phyloP scores from a whole-genome alignment of 2,888 invertebrate genomes.

The Hybos culiciformis region DNA sequence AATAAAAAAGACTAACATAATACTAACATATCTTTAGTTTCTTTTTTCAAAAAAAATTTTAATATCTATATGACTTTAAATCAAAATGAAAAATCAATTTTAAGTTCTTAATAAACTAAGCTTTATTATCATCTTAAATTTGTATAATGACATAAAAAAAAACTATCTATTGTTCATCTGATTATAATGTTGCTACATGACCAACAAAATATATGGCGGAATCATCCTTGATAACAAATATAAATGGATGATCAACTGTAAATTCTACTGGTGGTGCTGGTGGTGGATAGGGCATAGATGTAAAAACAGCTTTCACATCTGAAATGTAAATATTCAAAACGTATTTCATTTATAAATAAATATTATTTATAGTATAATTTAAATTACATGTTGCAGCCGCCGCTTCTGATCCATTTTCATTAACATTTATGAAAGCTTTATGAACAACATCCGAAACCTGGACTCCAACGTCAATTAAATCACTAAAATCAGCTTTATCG shows the following conservation, averaged over 20 bases:
- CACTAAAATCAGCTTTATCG: slow-evolving; percentile 44
- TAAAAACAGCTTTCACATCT: slow-evolving; percentile 24
- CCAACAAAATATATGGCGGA: background rate
- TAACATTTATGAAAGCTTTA: slow-evolving; percentile 75
- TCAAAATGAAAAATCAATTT: no score
- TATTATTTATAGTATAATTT: no score
- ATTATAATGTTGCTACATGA: slow-evolving; percentile 13
- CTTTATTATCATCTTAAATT: no score
- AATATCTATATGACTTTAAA: no score
- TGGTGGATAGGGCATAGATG: slow-evolving; percentile 22
- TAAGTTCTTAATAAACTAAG: no score
- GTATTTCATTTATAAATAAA: background rate
- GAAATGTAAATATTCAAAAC: slow-evolving; percentile 5
- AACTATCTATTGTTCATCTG: no score
- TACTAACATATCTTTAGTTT: no score
- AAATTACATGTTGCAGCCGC: slow-evolving; percentile 58
- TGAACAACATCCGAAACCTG: slow-evolving; percentile 60
- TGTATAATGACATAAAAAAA: no score
- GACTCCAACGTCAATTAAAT: slow-evolving; percentile 42
- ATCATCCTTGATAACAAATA: background rate
- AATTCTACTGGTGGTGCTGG: slow-evolving; percentile 23
- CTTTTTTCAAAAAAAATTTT: no score
- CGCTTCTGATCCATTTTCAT: slow-evolving; percentile 80
- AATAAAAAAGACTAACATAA: no score
- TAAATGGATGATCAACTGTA: slow-evolving; percentile 28